A percentile compares a stretch with the other conserved stretches of the same genome.
phyloP scores from a whole-genome alignment of 2,797 vertebrate genomes.

The Agapornis canus region DNA sequence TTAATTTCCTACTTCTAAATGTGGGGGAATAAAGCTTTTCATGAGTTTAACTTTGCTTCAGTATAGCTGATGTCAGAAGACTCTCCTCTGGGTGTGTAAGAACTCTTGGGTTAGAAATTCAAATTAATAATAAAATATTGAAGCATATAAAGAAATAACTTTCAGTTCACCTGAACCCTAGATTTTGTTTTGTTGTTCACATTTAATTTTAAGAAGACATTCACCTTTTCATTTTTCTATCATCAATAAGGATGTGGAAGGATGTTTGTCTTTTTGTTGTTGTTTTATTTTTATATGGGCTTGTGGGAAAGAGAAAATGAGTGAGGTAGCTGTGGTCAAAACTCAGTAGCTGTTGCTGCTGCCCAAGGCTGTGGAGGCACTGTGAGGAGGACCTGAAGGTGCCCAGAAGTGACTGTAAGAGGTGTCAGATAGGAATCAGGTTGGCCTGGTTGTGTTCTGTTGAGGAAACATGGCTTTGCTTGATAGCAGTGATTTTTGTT shows the following conservation, averaged over 20 bases:
- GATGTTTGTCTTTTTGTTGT: background rate
- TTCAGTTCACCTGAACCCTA: background rate
- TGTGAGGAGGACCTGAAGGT: background rate
- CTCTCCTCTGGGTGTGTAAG: background rate
- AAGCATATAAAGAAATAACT: background rate
- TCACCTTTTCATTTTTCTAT: background rate
- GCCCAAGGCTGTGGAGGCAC: background rate
- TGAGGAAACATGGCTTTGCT: background rate
- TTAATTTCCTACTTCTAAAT: background rate
- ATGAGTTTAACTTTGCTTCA: background rate
- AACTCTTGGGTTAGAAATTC: background rate
- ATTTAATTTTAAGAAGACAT: background rate
- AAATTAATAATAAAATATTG: background rate
- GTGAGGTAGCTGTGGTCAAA: background rate
- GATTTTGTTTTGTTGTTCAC: background rate
- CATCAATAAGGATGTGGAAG: background rate
- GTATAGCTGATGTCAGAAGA: background rate
- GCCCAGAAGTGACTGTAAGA: background rate
- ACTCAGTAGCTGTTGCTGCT: background rate
- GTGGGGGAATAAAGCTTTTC: background rate
- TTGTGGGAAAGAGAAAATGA: background rate
- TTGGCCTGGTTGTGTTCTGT: background rate
- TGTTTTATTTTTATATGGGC: background rate
- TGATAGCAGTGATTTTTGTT: background rate
- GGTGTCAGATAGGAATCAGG: background rate